Conservation (phyloP, 2,888 invertebrate species). For the Cacoxenus indagator region DNA sequence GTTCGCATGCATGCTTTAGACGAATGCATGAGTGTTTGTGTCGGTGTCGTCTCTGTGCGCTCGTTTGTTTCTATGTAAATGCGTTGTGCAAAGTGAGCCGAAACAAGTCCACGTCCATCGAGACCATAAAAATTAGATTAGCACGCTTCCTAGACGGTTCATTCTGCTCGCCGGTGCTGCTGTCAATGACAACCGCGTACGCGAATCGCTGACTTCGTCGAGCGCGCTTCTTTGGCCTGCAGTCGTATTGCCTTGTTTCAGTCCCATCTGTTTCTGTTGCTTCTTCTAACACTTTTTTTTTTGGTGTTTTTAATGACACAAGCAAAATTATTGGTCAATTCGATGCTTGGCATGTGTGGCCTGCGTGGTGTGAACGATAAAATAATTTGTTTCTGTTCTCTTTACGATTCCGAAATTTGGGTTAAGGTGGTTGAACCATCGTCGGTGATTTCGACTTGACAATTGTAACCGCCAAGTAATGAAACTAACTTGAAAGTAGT, state of each 20-base stretch:
- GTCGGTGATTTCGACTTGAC: no score
- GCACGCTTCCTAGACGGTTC: constrained; percentile 51
- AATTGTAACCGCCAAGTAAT: no score
- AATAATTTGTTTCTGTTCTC: neutral
- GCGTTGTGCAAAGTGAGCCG: constrained; percentile 21
- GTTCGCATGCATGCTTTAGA: neutral
- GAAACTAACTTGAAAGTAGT: no score
- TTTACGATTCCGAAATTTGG: neutral
- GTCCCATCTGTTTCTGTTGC: neutral
- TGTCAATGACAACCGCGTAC: constrained; percentile 18
- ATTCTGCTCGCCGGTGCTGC: constrained; percentile 16
- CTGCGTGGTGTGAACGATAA: neutral
- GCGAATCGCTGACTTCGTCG: no score
- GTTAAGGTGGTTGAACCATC: neutral
- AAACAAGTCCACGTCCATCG: constrained; percentile 57
- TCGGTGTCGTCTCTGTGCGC: neutral
- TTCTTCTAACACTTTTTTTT: neutral
- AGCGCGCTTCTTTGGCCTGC: no score
- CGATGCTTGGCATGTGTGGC: neutral
- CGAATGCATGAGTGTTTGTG: neutral
- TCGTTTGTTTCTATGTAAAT: neutral
- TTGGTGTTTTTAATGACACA: neutral
- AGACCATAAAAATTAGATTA: constrained; percentile 63
- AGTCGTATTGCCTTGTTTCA: no score
- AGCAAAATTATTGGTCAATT: neutral